A percentile compares a stretch with the other conserved stretches of the same genome.
Conservation (phyloP, 2,113 vertebrate species). For the Apteryx owenii region DNA sequence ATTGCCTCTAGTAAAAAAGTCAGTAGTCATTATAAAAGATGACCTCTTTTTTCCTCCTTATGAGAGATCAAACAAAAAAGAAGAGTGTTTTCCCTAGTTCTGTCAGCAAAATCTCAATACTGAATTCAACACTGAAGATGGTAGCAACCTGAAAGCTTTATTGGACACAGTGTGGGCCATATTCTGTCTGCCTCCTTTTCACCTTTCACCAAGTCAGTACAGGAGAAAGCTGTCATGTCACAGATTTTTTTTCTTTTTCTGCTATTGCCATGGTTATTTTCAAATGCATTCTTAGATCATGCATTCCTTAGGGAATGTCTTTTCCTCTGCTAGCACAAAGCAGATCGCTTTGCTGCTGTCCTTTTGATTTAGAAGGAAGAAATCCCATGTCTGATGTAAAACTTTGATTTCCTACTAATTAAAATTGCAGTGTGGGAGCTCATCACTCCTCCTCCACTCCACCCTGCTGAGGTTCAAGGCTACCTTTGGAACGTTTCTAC, state of each 20-base stretch:
- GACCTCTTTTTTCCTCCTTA: not conserved
- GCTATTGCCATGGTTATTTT: conserved; percentile 28
- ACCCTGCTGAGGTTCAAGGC: conserved; percentile 32
- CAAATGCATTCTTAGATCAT: conserved; percentile 21
- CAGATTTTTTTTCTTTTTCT: not conserved
- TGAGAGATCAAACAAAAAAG: not conserved
- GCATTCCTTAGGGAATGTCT: conserved; percentile 4
- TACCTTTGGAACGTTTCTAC: not conserved
- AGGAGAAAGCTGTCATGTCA: not conserved
- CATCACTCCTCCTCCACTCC: not conserved
- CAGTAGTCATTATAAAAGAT: not conserved
- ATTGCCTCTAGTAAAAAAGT: not conserved
- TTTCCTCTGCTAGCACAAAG: not conserved
- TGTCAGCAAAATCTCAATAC: not conserved
- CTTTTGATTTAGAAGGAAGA: conserved; percentile 54
- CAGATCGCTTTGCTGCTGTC: not conserved
- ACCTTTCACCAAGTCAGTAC: not conserved
- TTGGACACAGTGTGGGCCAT: not conserved
- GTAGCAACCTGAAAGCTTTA: not conserved
- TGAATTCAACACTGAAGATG: not conserved
- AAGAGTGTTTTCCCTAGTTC: not conserved
- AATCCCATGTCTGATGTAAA: conserved; percentile 24
- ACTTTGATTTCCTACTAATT: conserved; percentile 64
- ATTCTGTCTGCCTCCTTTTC: not conserved
- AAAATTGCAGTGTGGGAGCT: conserved; percentile 16